Evolutionary conservation across 1,140 invertebrate genomes (phyloP).

Genomic region (Bombus impatiens): DNA sequence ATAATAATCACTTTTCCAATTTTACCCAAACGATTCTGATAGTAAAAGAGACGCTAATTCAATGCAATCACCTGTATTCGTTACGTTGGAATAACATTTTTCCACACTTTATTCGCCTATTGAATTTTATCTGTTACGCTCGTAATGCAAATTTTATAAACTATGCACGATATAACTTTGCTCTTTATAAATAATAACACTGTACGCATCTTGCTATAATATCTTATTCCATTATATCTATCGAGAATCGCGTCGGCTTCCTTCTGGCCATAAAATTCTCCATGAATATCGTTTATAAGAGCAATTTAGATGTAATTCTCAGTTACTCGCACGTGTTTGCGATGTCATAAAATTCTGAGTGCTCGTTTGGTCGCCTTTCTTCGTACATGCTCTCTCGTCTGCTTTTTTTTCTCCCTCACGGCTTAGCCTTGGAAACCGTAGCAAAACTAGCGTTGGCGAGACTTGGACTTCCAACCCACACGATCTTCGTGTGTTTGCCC

Average conservation of each 20-base stretch:
- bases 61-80: too few species aligned
- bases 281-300: not conserved
- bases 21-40: too few species aligned
- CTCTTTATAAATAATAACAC: too few species aligned
- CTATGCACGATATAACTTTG: too few species aligned
- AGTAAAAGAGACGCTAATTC: too few species aligned
- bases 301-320: not conserved
- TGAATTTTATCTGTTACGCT: too few species aligned
- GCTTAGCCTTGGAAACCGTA: slow-evolving; percentile 51
- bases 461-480: slow-evolving; percentile 41
- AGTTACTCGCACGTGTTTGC: not conserved
- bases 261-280: not conserved
- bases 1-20: too few species aligned
- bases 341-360: not conserved
- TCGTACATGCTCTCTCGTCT: not conserved
- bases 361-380: slow-evolving; percentile 11
- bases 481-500: slow-evolving; percentile 55
- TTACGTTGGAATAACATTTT: too few species aligned
- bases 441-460: slow-evolving; percentile 59
- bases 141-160: too few species aligned
- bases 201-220: not conserved
- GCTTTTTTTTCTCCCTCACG: not conserved
- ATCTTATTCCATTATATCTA: not conserved
- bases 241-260: not conserved
- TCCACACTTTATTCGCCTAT: too few species aligned